Percentiles rank a stretch among this genome's conserved stretches.
Evolutionary conservation across 2,797 vertebrate species (phyloP).

Genomic region (Xenopus petersii): DNA sequence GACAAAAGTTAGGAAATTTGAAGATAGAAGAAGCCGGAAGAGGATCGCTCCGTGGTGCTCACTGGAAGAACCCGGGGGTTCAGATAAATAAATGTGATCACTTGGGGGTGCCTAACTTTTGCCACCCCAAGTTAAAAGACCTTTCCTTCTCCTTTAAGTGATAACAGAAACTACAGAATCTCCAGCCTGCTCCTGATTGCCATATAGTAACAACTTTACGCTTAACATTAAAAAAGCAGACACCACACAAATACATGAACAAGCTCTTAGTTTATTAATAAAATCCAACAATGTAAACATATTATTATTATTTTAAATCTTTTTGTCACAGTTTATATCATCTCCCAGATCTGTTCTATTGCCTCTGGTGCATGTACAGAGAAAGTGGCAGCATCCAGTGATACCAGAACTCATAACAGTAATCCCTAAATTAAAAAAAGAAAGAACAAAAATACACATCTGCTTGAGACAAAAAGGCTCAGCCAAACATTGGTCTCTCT

Average conservation of each 20-base stretch:
- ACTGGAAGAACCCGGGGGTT: too few relatives aligned
- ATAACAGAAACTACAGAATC: too few relatives aligned
- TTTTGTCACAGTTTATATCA: conserved; percentile 53
- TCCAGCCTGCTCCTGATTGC: too few relatives aligned
- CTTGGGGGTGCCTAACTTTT: too few relatives aligned
- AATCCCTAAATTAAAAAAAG: conserved; percentile 10
- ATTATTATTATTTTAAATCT: conserved; percentile 47
- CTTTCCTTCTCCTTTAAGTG: too few relatives aligned
- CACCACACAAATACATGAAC: conserved; percentile 49
- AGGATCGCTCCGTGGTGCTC: too few relatives aligned
- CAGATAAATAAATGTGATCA: too few relatives aligned
- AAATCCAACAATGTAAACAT: conserved; percentile 59
- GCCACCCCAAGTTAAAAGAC: too few relatives aligned
- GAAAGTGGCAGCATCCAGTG: conserved; percentile 48
- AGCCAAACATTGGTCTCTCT: conserved; percentile 27
- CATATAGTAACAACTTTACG: too few relatives aligned
- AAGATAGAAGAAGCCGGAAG: too few relatives aligned
- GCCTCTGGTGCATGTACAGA: conserved; percentile 56
- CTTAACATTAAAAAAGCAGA: conserved; percentile 13
- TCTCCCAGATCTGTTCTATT: conserved; percentile 56
- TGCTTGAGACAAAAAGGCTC: conserved; percentile 35
- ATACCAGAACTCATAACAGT: conserved; percentile 33
- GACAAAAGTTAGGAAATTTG: too few relatives aligned
- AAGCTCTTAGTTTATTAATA: conserved; percentile 63
- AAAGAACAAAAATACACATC: conserved; percentile 27